Evolutionary conservation across 2,113 vertebrate species (phyloP), one percentile per base, ranked within the genome.

Genomic region (Chamaetylas fuelleborni): DNA sequence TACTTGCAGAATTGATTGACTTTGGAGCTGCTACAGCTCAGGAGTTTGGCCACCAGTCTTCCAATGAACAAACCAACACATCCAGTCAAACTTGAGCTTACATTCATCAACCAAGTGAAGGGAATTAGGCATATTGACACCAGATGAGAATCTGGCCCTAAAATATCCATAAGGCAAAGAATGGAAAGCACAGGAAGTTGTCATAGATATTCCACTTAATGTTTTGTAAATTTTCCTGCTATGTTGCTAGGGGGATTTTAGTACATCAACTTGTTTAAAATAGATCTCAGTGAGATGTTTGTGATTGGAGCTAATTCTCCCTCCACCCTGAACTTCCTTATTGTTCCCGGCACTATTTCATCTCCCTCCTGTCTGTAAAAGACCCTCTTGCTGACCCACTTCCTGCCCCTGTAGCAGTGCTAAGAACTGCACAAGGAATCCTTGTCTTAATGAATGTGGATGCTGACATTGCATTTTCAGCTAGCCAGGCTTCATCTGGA

Each of bases 191-290:
- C 0, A 0, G 54, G 71, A 88, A 71, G 9, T 45, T 94, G 90
- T 96, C 45, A 60, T 2, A 83, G 85, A 71, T 95, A 78, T 25
- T 94, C 64, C 8, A 6, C 64, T 83, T 90, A 90, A 81, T 86
- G 56, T 94, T 95, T 92, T 86, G 90, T 95, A 95, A 96, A 88
- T 72, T 92, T 95, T 56, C 56, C 56, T 90, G 56, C 76, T 69
- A 18, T 48, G 76, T 94, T 96, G 82, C 93, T 70, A 92, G 53
- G 82, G 71, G 60, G 11, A 42, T 84, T 95, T 92, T 90, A 91
- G 80, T 82, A 76, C 58, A 80, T 65, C 45, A 51, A 47, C 0
- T 0, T 50, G 36, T 82, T 91, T 94, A 87, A 91, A 91, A 91
- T 92, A 95, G 20, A 82, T 82, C 36, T 87, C 53, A 34, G 73